A percentile compares a stretch with the other conserved stretches of the same genome.
Conservation (phyloP, 2,113 vertebrate genomes). For the rat (Rattus norvegicus) region DNA sequence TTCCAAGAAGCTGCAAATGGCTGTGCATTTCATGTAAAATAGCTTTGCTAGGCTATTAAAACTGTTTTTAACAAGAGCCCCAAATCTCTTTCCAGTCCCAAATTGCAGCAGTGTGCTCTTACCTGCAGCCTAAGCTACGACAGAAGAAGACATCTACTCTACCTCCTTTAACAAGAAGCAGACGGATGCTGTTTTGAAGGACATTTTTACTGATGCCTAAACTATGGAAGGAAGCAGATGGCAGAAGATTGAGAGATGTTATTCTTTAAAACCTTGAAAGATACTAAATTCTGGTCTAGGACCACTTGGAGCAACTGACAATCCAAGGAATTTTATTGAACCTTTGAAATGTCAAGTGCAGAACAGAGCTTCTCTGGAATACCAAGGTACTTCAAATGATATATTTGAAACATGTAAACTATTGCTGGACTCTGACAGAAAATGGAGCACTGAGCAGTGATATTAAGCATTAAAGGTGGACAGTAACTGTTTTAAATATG, state of each 20-base stretch:
- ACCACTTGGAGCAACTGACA: constrained; percentile 19
- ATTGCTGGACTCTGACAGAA: constrained; percentile 16
- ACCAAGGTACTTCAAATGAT: constrained; percentile 16
- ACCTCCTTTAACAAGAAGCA: background rate
- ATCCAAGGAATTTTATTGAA: constrained; percentile 35
- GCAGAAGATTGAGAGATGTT: background rate
- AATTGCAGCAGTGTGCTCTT: constrained; percentile 24
- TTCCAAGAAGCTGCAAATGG: background rate
- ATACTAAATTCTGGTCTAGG: background rate
- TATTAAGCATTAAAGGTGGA: constrained; percentile 32
- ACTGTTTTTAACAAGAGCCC: background rate
- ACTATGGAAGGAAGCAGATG: constrained; percentile 6
- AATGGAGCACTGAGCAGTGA: background rate
- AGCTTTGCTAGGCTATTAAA: constrained; percentile 17
- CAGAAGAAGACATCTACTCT: background rate
- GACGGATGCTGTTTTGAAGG: constrained; percentile 29
- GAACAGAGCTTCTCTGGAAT: background rate
- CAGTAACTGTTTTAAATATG: background rate
- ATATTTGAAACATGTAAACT: constrained; percentile 21
- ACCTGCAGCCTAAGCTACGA: constrained; percentile 39
- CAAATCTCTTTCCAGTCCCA: background rate
- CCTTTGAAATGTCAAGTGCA: constrained; percentile 7
- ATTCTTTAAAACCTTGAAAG: background rate
- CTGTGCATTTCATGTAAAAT: background rate
- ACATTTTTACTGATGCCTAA: background rate